Evolutionary conservation across 2,888 invertebrate genomes (phyloP), one percentile per base, ranked within the genome.

Genomic region (Philereme vetulata): DNA sequence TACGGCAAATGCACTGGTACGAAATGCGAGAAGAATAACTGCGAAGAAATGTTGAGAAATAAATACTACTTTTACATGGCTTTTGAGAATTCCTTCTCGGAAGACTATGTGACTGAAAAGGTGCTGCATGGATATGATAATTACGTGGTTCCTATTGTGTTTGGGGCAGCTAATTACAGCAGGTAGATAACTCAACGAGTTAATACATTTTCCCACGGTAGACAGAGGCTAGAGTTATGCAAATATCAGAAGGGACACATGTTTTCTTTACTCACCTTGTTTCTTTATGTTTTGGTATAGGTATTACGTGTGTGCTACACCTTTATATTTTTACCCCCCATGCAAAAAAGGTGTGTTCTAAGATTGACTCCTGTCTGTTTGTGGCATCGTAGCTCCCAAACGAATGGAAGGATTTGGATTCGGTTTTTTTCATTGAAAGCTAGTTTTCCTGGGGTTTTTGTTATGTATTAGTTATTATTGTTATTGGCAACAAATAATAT

Each of bases 71-170:
- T 89, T 65, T 86, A 85, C 53, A 76, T 88, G 71, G 82, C 84
- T 5, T 85, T 88, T 52, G 87, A 88, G 68, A 85, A 85, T 62
- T 83, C 82, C 0, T 71, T 85, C 35, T 63, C 78, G 46, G 75
- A 77, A 56, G 85, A 88, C 71, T 86, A 84, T 70, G 83, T 87
- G 38, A 81, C 86, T 0, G 84, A 85, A 59, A 86, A 86, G 65
- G 78, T 86, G 46, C 66, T 88, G 32, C 78, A 79, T 48, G 85
- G 90, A 6, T 85, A 92, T 62, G 86, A 93, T 76, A 93, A 94
- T 82, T 93, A 94, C 70, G 91, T 94, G 8, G 87, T 95, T n/a
- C 95, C 95, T 5, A 93, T 95, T 62, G 95, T 95, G 35, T 94
- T 93, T 85, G 95, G 95, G 0, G 94, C 93, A 4, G 93, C 93